phyloP scores from a whole-genome alignment of 2,113 vertebrate species.

The Rhipidura dahli region DNA sequence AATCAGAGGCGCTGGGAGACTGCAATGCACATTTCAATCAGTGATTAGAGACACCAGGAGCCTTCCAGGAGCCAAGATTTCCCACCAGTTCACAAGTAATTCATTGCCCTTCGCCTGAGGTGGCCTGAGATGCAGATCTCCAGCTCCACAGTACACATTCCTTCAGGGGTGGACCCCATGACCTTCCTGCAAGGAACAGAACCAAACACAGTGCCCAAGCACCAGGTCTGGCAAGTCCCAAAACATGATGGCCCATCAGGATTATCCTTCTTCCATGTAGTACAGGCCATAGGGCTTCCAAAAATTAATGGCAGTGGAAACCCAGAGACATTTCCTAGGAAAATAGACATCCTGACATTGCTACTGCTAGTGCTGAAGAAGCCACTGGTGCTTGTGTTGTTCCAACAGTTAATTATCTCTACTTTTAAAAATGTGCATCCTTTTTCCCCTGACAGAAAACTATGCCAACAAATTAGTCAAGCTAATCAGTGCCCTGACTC shows the following conservation, averaged over 20 bases:
- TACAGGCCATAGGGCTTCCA: neutral
- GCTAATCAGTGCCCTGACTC: constrained; percentile 27
- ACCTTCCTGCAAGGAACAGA: neutral
- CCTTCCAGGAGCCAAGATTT: neutral
- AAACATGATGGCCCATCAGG: neutral
- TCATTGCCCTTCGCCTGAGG: neutral
- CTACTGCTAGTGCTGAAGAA: neutral
- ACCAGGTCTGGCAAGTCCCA: neutral
- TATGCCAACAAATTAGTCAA: constrained; percentile 25
- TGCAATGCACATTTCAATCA: neutral
- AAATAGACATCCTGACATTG: neutral
- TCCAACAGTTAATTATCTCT: neutral
- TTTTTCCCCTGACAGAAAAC: constrained; percentile 1
- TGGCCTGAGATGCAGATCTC: neutral
- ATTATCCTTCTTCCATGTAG: neutral
- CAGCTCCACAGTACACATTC: neutral
- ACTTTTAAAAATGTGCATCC: neutral
- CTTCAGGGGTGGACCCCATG: neutral
- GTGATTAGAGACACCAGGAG: neutral
- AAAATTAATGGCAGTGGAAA: neutral
- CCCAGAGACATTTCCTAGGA: neutral
- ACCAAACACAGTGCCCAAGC: neutral
- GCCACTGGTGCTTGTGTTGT: neutral
- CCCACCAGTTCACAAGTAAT: neutral
- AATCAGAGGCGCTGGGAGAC: neutral